Evolutionary conservation across 2,113 vertebrate species (phyloP).

Genomic region (Castor canadensis): DNA sequence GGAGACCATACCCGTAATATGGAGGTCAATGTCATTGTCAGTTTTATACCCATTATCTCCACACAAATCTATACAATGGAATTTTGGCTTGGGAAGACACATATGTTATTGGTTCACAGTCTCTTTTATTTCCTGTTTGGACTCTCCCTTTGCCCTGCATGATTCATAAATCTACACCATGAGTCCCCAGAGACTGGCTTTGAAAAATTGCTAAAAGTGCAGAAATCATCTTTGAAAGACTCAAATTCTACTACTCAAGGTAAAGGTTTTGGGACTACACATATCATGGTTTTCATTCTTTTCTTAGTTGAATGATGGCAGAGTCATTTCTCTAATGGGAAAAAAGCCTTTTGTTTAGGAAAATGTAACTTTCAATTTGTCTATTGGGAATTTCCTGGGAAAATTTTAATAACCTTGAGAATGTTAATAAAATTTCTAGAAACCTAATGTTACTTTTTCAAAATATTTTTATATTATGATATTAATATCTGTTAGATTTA

Average conservation of each 20-base stretch:
- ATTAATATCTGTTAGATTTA: constrained; percentile 37
- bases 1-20: not conserved
- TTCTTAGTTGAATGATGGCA: constrained; percentile 56
- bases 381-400: constrained; percentile 34
- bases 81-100: constrained; percentile 25
- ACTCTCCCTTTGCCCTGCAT: constrained; percentile 29
- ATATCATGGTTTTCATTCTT: not conserved
- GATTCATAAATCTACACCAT: constrained; percentile 42
- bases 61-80: constrained; percentile 43
- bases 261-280: not conserved
- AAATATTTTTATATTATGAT: constrained; percentile 32
- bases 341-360: constrained; percentile 46
- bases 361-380: constrained; percentile 48
- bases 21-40: constrained; percentile 34
- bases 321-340: constrained; percentile 49
- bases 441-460: constrained; percentile 37
- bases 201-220: constrained; percentile 66
- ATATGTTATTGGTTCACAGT: constrained; percentile 19
- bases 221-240: constrained; percentile 49
- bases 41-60: constrained; percentile 28
- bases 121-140: constrained; percentile 60
- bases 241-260: constrained; percentile 56
- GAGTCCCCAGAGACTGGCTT: not conserved
- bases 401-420: constrained; percentile 63
- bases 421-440: constrained; percentile 62